A percentile compares a stretch with the other conserved stretches of the same genome.
Evolutionary conservation across 2,888 invertebrate genomes (phyloP).

Genomic region (Acronicta aceris): DNA sequence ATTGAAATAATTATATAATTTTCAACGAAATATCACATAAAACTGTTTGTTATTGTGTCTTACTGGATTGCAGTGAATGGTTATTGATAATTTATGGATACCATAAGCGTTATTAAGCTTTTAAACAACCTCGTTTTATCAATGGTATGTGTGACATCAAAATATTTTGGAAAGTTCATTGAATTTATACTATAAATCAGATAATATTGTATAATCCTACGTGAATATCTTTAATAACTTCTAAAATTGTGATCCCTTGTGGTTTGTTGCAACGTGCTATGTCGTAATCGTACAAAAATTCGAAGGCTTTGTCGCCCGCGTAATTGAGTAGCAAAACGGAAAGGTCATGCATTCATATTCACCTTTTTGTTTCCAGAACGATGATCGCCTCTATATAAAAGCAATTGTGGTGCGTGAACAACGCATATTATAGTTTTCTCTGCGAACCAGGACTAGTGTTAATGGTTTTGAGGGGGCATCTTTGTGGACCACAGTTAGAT

Average conservation of each 20-base stretch:
- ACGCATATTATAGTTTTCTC: constrained; percentile 50
- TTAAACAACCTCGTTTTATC: constrained; percentile 81
- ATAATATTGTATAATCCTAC: constrained; percentile 47
- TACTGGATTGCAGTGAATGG: constrained; percentile 79
- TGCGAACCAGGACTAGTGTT: constrained; percentile 64
- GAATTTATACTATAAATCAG: constrained; percentile 63
- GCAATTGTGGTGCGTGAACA: constrained; percentile 48
- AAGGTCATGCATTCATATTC: constrained; percentile 87
- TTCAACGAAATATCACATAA: constrained; percentile 75
- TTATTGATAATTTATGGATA: constrained; percentile 77
- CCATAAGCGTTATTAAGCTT: constrained; percentile 66
- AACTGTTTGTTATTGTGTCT: constrained; percentile 70
- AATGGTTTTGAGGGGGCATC: constrained; percentile 91
- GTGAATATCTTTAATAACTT: constrained; percentile 41
- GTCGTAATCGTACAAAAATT: constrained; percentile 59
- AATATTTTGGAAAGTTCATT: constrained; percentile 89
- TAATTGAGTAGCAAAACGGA: constrained; percentile 88
- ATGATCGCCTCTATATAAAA: constrained; percentile 64
- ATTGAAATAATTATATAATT: constrained; percentile 73
- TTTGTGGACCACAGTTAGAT: constrained; percentile 86
- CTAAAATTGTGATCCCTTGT: constrained; percentile 38
- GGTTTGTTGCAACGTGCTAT: constrained; percentile 25
- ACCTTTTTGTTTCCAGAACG: constrained; percentile 82
- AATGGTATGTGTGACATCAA: constrained; percentile 89
- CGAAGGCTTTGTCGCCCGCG: constrained; percentile 86